Base-by-base conservation (phyloP, 1,140 invertebrate genomes). In the Mylabris phalerata region DNA sequence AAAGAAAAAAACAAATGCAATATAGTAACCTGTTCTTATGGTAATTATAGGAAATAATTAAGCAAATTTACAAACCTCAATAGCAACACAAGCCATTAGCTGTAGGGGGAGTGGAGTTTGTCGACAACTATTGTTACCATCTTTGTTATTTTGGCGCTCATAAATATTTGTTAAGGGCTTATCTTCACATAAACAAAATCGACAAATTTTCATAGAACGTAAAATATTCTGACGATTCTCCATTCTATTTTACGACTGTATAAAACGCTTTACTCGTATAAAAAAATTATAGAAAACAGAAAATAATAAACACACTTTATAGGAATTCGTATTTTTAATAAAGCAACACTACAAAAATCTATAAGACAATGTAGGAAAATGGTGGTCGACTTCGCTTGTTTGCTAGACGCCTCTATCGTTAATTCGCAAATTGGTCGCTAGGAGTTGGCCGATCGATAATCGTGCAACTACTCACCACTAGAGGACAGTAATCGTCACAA, bases 1-100 rank as follows among this genome's bases (percentile, higher is more conserved):
- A 4, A 32, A 32, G 4, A 32, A 32, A 32, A 41, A 42, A 39
- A 13, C 3, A 38, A 13, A 9, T 38, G 9, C 6, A 51, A 41
- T 7, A 42, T 32, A 26, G 5, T 10, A 10, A 49, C 9, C 25
- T 32, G 27, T 32, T 32, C 7, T 26, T 3, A 49, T 9, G 11
- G 25, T 25, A 25, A n/a, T 5, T 25, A 40, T 51, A n/a, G 26
- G 43, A 48, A 19, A 54, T 58, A 58, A 55, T 48, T 62, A 59
- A 19, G 48, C 52, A 50, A 50, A 57, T 61, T 57, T 65, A 69
- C 68, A 57, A 64, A 88, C 86, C 84, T 89, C 87, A 56, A 88
- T 83, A 45, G 84, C 79, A 59, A 85, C 79, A 67, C 84, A 87
- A 39, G 86, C 83, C 81, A 89, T 84, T 66, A 88, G 84, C 75